Base-by-base conservation (phyloP, 2,888 invertebrate species). In the Phengaris arion region DNA sequence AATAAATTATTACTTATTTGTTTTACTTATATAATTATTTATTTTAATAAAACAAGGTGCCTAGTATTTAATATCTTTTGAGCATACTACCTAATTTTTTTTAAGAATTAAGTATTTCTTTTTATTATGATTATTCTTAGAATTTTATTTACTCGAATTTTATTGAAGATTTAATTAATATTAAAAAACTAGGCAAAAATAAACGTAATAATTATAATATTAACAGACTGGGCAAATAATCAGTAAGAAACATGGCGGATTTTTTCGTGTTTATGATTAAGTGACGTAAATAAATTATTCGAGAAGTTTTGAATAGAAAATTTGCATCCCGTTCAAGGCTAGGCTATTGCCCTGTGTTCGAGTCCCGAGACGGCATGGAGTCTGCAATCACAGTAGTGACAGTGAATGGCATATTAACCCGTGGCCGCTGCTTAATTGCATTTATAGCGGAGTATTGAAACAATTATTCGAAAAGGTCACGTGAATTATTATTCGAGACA, bases 291-390 rank as follows among this genome's bases (percentile, higher is more conserved):
- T 68, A n/a, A 69, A 15, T 35, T 70, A 22, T 72, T 72, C 54
- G 35, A 72, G 72, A 72, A 72, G 70, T 70, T 70, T 52, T 72
- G 35, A 54, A 72, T 72, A 72, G 54, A 70, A 48, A 35, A 72
- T 35, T 54, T 52, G 54, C 72, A 76, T 78, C 76, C 74, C 48
- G 77, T 76, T 77, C 81, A 79, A 82, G 79, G 80, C 79, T 80
- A 80, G 78, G 68, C 72, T 76, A 79, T 77, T 79, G 80, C 79
- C 79, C 81, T 72, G 80, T 80, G 79, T 80, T 77, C 80, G 80
- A 82, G 83, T 82, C 83, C 78, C 80, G 80, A 82, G 83, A 82
- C 83, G 81, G 84, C 81, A 79, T 81, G 82, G 81, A 84, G 83
- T 81, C 80, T 83, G 81, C 81, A 72, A 54, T 22, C 54, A 72